Base-by-base conservation (phyloP, 2,797 vertebrate species). In the Lophius americanus region DNA sequence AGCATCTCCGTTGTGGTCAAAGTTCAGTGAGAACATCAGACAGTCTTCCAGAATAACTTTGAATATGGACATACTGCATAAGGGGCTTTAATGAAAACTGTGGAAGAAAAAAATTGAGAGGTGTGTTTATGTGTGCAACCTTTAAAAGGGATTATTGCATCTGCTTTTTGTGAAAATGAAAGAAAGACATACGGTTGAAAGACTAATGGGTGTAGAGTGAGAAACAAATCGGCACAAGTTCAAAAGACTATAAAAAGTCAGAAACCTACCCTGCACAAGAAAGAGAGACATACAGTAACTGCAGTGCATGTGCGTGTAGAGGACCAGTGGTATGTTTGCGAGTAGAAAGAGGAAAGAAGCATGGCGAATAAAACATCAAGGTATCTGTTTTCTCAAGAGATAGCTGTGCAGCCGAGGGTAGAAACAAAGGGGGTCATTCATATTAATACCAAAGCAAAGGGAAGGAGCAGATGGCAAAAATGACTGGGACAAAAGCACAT, bases 391-490 rank as follows among this genome's bases (percentile, higher is more conserved):
- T 83, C 74, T 76, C 61, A 42, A 48, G 68, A 74, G 53, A 73
- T 13, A 3, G 39, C 51, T 60, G 55, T 51, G 38, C 52, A 60
- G 53, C 38, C 58, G 48, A 47, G 11, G 62, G 36, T 32, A 78
- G 49, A 51, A 75, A 78, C 70, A 73, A 6, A 3, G 61, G 57
- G 57, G 14, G 48, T 75, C 51, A 58, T 78, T 81, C 70, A 79
- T 82, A 74, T 83, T 66, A 64, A 80, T 68, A 71, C 32, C 13
- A 69, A 68, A 63, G 54, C 79, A 44, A 64, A 52, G 57, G 6
- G 13, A 56, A 55, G 65, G 51, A 52, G 37, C 50, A 51, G 32
- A 55, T 4, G 7, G 68, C 43, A 75, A 75, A 60, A 69, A 51
- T 59, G 60, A 76, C 23, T 3, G 68, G 12, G 3, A 78, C 47